Evolutionary conservation across 1,140 invertebrate species (phyloP), one percentile per base, ranked within the genome.

Genomic region (Cylas formicarius): DNA sequence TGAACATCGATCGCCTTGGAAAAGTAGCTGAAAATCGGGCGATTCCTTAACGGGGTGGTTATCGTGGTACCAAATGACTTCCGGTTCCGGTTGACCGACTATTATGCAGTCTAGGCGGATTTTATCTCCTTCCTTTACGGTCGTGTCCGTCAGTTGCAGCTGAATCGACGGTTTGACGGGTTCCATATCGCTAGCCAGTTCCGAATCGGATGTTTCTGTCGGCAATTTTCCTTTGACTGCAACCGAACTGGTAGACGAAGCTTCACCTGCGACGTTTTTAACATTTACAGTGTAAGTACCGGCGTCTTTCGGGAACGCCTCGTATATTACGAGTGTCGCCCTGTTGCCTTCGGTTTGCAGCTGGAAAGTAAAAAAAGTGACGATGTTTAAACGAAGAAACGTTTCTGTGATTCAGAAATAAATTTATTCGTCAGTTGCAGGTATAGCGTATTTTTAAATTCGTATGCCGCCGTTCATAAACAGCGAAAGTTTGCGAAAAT

Each of bases 1-100:
- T 0, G 85, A 84, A 55, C 86, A 89, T 9, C 78, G 77, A 63
- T 89, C 84, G 8, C 84, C 85, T 62, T 86, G 82, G 61, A 89
- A 88, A 0, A 86, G 67, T 7, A 86, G 60, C 54, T 86, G 82
- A 55, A 86, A 77, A 62, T 92, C 87, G 17, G 78, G 74, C 1
- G 86, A 90, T 63, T 88, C 87, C 62, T 88, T 87, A 1, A 94
- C 78, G 9, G 89, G 86, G 27, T 78, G 69, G 41, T 81, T 80
- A 56, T 91, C 79, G 55, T 90, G 88, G 53, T 88, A 85, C 87
- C 87, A 91, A 55, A 87, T 88, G 0, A 91, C 84, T 69, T 87
- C 85, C 0, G 87, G 88, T 65, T 87, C 84, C 1, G 88, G 88
- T 58, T 86, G 80, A 1, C 85, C 87, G 35, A 86, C 73, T 54